These are phyloP conservation scores for Paratrypauchen microcephalus DNA, from an alignment of 2,797 vertebrate genomes.

Conservation along the genomic window DNA sequence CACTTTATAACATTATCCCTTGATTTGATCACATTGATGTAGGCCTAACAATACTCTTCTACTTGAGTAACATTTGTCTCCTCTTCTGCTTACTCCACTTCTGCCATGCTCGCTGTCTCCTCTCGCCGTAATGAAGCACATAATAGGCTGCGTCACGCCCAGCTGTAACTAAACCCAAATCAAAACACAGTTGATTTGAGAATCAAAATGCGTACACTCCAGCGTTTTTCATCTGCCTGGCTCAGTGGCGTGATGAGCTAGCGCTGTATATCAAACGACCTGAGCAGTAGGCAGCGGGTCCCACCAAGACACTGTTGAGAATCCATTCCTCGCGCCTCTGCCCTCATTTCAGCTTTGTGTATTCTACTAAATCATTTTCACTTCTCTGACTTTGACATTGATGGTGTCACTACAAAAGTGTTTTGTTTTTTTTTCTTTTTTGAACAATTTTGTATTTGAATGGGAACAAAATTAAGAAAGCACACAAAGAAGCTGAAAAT, in stretches of 20 bases:
- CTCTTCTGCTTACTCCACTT: neutral
- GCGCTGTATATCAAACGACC: conserved; percentile 54
- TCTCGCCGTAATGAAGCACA: conserved; percentile 71
- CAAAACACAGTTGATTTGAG: conserved; percentile 76
- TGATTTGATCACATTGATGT: neutral
- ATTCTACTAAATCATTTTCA: conserved; percentile 59
- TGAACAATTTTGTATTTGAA: conserved; percentile 20
- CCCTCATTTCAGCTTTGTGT: conserved; percentile 56
- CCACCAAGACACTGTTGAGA: conserved; percentile 52
- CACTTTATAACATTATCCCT: neutral
- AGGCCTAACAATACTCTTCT: neutral
- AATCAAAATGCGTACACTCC: conserved; percentile 72
- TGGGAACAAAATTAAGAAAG: conserved; percentile 11
- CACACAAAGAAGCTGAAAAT: neutral
- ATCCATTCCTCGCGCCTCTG: conserved; percentile 66
- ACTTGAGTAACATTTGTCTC: neutral
- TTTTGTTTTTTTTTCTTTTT: neutral
- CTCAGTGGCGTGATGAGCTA: conserved; percentile 65
- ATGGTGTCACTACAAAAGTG: conserved; percentile 29
- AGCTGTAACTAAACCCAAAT: conserved; percentile 75
- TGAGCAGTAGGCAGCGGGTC: conserved; percentile 45
- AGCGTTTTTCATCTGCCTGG: conserved; percentile 70
- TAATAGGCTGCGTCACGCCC: conserved; percentile 78
- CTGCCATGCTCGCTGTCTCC: conserved; percentile 24
- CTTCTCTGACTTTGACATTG: conserved; percentile 50